Base-by-base conservation (phyloP, 2,888 invertebrate genomes). In the Deroplatys truncata region DNA sequence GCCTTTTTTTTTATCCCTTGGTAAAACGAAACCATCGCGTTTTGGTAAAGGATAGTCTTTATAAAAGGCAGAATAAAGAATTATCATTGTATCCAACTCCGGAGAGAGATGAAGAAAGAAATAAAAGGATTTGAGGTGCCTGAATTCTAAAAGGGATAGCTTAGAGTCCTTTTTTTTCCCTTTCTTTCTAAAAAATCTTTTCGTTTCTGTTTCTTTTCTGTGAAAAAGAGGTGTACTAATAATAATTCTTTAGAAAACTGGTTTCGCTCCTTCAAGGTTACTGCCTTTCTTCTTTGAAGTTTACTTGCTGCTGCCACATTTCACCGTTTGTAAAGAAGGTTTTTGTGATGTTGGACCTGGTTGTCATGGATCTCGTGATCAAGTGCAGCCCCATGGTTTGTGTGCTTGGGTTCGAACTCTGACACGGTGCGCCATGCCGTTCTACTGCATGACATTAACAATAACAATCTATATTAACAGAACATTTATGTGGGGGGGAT, bases 131-230 rank as follows among this genome's bases (percentile, higher is more conserved):
- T 31, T 88, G 43, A 87, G 87, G 83, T 83, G 87, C 87, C 87
- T 87, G 83, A 87, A 87, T 87, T 87, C 56, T 87, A 83, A 87
- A 87, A 87, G 87, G 87, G 83, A 83, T 87, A 87, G 87, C 87
- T 83, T 29, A 28, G 35, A 83, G 87, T n/a, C 29, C 28, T 87
- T 28, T 87, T 82, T 87, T 87, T 31, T 87, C 83, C 28, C 35
- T 87, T 87, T 87, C 87, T 87, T 82, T 83, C n/a, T 72, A 28
- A 87, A 87, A 87, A 72, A 72, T 72, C 56, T 72, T 25, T 72
- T 72, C 56, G 56, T 72, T 72, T 72, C 56, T 72, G 56, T 72
- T 72, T 72, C 56, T 72, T 43, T 72, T 72, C 56, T 72, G 56
- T 72, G 56, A 72, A 72, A 72, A 72, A 72, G 56, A 72, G 56